Base-by-base conservation (phyloP, 2,888 invertebrate genomes). In the Theretra japonica region DNA sequence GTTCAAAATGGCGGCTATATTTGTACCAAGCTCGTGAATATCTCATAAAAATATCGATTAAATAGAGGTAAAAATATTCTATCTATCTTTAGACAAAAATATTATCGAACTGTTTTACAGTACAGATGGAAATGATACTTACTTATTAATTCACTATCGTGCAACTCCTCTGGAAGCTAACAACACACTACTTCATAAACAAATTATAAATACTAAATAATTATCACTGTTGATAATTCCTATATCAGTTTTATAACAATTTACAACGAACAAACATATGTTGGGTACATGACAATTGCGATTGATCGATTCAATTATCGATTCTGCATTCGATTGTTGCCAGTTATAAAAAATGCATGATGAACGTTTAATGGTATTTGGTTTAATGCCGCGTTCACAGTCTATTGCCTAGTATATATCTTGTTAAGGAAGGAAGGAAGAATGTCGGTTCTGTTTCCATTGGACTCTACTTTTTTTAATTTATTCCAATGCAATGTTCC, bases 371-470 rank as follows among this genome's bases (percentile, higher is more conserved):
- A 53, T 62, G 56, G 60, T 50, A 73, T n/a, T 57, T 58, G 23
- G 65, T 41, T 62, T 74, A 80, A 79, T 85, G 80, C 62, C 75
- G 70, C 73, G 62, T 81, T 83, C 75, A 83, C 82, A 81, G 71
- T 79, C 77, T 59, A 74, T 50, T 81, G 75, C 75, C 75, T 78
- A 68, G 75, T 84, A 82, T 88, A 83, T 87, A 88, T 82, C 76
- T 80, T 74, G 74, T 76, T 73, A 80, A 84, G 86, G 87, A 86
- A 89, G 86, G 88, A 87, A 89, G 82, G 80, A 84, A 80, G n/a
- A 56, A 78, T 75, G 58, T 48, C 59, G 23, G 69, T 30, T 48
- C 25, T 25, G 56, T 60, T 60, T 60, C 30, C 59, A 60, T 60
- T 60, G 19, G n/a, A n/a, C 19, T 33, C 53, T 0, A 33, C n/a